A percentile compares a stretch with the other conserved stretches of the same genome.
phyloP scores from a whole-genome alignment of 2,888 invertebrate species.

The Hydriomena furcata region DNA sequence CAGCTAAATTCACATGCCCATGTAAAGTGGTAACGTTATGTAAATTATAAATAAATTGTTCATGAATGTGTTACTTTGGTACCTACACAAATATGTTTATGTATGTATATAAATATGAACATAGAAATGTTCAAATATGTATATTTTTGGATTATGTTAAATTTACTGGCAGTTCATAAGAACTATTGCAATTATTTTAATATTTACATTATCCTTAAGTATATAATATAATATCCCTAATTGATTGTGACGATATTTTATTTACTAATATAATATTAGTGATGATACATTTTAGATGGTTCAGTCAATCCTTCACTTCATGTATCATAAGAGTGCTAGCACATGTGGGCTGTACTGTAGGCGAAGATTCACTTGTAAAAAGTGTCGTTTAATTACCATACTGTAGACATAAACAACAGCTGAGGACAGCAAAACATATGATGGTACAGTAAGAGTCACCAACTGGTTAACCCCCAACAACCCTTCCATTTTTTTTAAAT shows the following conservation, averaged over 20 bases:
- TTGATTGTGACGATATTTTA: conserved; percentile 13
- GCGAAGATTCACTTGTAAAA: not conserved
- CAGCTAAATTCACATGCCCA: not conserved
- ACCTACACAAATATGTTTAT: conserved; percentile 7
- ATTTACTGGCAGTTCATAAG: conserved; percentile 14
- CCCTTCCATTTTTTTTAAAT: too few relatives aligned
- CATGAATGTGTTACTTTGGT: conserved; percentile 28
- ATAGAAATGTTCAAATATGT: conserved; percentile 8
- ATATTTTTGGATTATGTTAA: conserved; percentile 23
- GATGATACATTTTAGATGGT: conserved; percentile 11
- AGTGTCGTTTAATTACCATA: not conserved
- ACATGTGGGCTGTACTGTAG: conserved; percentile 10
- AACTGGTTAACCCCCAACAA: too few relatives aligned
- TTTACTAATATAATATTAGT: not conserved
- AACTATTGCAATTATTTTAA: conserved; percentile 8
- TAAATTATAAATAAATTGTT: conserved; percentile 16
- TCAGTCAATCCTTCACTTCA: conserved; percentile 11
- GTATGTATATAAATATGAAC: conserved; percentile 11
- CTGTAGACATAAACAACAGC: too few relatives aligned
- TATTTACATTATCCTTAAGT: too few relatives aligned
- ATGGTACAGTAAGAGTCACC: too few relatives aligned
- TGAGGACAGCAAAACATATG: not conserved
- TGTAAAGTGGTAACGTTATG: not conserved
- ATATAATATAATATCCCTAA: too few relatives aligned
- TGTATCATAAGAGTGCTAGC: not conserved